Base-by-base conservation (phyloP, 2,888 invertebrate species). In the Eustalomyia histrio region DNA sequence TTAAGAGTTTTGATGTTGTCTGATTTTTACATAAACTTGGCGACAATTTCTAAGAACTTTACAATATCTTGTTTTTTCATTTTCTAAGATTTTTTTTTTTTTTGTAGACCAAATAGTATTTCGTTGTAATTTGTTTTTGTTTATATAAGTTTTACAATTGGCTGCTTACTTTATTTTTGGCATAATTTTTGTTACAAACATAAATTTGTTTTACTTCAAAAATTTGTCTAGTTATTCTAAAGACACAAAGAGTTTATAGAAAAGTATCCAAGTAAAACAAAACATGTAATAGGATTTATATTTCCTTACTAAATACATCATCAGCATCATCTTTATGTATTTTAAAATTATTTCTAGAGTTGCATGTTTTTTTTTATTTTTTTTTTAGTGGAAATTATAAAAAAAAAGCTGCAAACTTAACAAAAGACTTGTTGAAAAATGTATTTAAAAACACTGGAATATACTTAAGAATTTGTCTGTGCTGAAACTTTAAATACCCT, bases 31-130 rank as follows among this genome's bases (percentile, higher is more conserved):
- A 64, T 63, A 35, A 8, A 63, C 16, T 58, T 72, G 75, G 76
- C 80, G 76, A 72, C 75, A 76, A 57, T 57, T 75, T 80, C 52
- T 58, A n/a, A 64, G 68, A 64, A 73, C 33, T 58, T 53, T 12
- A 47, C 14, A 47, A n/a, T 47, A 6, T 55, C 47, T 24, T 10
- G 14, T 47, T 33, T 61, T 67, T 52, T 47, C 18, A 64, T 55
- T 63, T 72, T 64, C 43, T 47, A n/a, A 47, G n/a, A 47, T n/a
- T 47, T 47, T 47, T 1, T 47, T n/a, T 5, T n/a, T 47, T 47
- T 47, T 1, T 47, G n/a, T 5, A 47, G n/a, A 47, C 14, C 43
- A 47, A 47, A 47, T 47, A 6, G 5, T 47, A 47, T 47, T 47
- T 47, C 43, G 43, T 47, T 47, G 6, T 47, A 47, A 47, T 47